phyloP scores from a whole-genome alignment of 30 jellyfish, hydroid and myxozoan species.

The Mastigias papua region DNA sequence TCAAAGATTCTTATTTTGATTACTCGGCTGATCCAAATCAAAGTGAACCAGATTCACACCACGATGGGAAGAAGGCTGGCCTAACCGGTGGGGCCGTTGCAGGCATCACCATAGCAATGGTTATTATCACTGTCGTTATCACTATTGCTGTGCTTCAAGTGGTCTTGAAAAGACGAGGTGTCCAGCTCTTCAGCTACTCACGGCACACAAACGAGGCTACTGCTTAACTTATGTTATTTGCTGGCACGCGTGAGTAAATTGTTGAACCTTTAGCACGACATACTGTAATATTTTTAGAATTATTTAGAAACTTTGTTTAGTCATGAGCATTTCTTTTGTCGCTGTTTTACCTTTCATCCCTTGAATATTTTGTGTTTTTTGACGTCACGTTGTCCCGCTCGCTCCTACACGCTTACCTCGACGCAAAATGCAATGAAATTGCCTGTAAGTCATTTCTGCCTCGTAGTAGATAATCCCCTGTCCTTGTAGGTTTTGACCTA shows the following conservation, averaged over 20 bases:
- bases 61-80: conserved; percentile 15
- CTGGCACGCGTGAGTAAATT: no score
- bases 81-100: conserved; percentile 48
- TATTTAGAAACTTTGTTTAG: neutral
- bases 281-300: neutral
- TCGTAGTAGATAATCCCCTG: no score
- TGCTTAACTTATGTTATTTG: neutral
- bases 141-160: conserved; percentile 34
- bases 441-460: no score
- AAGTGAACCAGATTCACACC: conserved; percentile 5
- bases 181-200: conserved; percentile 30
- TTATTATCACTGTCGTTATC: conserved; percentile 23
- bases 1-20: conserved; percentile 39
- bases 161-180: conserved; percentile 59
- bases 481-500: no score
- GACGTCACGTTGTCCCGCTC: neutral
- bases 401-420: neutral
- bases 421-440: no score
- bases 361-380: no score
- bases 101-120: conserved; percentile 7
- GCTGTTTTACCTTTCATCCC: neutral
- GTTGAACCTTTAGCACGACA: no score
- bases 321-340: neutral
- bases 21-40: conserved; percentile 52
- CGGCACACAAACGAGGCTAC: conserved; percentile 39